Conservation (phyloP, 2,113 vertebrate genomes). For the Nothobranchius kuhntae region DNA sequence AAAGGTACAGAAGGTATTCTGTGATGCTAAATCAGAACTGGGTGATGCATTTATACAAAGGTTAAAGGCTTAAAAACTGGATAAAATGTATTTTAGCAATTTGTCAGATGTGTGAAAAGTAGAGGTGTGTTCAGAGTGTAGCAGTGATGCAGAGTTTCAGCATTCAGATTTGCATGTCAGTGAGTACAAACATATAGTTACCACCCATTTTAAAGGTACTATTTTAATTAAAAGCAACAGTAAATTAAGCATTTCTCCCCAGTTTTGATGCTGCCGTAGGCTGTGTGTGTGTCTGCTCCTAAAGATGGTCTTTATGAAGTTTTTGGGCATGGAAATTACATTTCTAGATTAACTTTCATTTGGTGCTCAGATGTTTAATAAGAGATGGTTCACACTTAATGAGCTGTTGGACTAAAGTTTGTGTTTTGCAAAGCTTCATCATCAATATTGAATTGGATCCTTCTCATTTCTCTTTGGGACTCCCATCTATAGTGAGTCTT, state of each 20-base stretch:
- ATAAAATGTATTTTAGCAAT: no score
- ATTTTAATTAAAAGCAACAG: no score
- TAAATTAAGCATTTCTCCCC: background rate
- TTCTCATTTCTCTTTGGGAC: slow-evolving; percentile 25
- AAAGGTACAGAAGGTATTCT: no score
- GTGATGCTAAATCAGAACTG: no score
- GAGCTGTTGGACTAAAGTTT: slow-evolving; percentile 19
- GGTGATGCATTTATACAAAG: no score
- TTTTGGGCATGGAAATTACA: background rate
- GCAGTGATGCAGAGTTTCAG: no score
- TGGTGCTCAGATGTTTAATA: slow-evolving; percentile 4
- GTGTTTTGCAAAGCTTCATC: slow-evolving; percentile 39
- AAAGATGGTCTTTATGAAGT: background rate
- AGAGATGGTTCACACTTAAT: background rate
- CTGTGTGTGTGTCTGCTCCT: background rate
- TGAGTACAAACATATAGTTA: no score
- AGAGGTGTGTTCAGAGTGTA: no score
- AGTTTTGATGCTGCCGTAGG: background rate
- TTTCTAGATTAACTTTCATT: slow-evolving; percentile 8
- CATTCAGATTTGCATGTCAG: no score
- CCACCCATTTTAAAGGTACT: no score
- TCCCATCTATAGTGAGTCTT: slow-evolving; percentile 22
- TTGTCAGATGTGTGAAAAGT: no score
- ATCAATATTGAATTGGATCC: slow-evolving; percentile 45
- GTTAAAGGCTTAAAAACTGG: no score